A percentile compares a stretch with the other conserved stretches of the same genome.
phyloP scores from a whole-genome alignment of 2,797 vertebrate species.

The Schizothorax lantsangensis region DNA sequence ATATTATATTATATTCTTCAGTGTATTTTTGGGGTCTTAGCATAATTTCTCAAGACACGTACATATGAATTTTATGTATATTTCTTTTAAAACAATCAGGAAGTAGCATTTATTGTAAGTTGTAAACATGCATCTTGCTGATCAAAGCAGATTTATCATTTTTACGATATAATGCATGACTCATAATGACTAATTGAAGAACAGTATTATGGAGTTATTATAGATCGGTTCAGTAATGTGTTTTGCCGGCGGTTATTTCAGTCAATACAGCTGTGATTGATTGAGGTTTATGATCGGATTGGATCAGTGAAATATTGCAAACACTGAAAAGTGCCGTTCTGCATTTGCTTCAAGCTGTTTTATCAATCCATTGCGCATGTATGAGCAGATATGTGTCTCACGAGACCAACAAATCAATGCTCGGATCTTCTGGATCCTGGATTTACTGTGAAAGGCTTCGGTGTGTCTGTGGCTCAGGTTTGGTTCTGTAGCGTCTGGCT shows the following conservation, averaged over 20 bases:
- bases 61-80: not conserved
- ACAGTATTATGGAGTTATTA: not conserved
- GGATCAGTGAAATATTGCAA: not conserved
- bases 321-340: not conserved
- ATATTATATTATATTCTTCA: not conserved
- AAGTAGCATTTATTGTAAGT: not conserved
- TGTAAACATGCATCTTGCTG: not conserved
- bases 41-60: not conserved
- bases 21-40: not conserved
- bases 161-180: not conserved
- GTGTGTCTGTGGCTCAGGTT: not conserved
- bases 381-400: not conserved
- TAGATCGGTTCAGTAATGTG: not conserved
- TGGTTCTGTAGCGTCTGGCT: not conserved
- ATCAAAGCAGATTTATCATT: not conserved
- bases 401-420: slow-evolving; percentile 9
- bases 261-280: not conserved
- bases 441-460: not conserved
- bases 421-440: not conserved
- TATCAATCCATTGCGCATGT: not conserved
- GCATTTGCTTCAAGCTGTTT: slow-evolving; percentile 10
- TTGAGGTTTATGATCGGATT: not conserved
- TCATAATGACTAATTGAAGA: not conserved
- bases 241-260: not conserved
- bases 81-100: not conserved